phyloP scores from a whole-genome alignment of 1,140 invertebrate species.

The Capitella teleta region DNA sequence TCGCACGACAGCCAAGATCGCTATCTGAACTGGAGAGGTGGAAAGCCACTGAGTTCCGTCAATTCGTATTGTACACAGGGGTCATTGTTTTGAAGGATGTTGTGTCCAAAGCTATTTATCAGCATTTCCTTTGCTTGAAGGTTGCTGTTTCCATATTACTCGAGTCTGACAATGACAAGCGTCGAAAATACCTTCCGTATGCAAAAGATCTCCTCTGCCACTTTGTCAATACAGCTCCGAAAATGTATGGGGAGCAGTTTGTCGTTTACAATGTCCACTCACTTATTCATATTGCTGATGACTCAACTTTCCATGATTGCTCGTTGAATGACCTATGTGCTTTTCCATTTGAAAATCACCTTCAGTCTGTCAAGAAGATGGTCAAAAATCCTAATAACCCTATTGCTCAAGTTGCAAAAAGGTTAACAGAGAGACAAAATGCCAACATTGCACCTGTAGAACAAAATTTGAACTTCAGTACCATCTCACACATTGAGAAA shows the following conservation, averaged over 20 bases:
- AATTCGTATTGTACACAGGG: constrained; percentile 39
- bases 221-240: not conserved
- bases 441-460: no score
- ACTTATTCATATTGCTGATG: no score
- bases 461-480: no score
- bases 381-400: not conserved
- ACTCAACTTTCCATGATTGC: no score
- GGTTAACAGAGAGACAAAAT: no score
- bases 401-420: not conserved
- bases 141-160: not conserved
- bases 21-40: constrained; percentile 29
- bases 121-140: constrained; percentile 28
- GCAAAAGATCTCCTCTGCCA: not conserved
- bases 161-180: not conserved
- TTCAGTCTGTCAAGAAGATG: not conserved
- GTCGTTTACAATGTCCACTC: no score
- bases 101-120: constrained; percentile 23
- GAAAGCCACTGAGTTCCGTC: constrained; percentile 42
- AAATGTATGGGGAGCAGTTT: no score
- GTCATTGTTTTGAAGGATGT: constrained; percentile 25
- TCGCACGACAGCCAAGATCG: constrained; percentile 31
- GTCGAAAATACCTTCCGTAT: no score
- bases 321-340: no score
- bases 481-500: no score
- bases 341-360: no score